Conservation (phyloP, 2,113 vertebrate species). For the Caretta caretta region DNA sequence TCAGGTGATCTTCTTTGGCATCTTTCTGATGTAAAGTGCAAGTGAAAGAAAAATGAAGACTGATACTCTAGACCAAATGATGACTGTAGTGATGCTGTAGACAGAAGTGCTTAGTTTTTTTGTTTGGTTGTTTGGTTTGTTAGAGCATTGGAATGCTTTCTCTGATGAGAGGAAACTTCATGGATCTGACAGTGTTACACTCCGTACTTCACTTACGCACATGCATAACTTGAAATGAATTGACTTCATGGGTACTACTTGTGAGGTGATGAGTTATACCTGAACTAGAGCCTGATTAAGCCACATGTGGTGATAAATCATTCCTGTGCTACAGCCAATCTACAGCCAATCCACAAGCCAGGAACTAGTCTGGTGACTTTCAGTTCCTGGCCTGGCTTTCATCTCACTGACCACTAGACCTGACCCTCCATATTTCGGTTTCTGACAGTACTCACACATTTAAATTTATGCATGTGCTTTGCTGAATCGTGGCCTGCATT, state of each 20-base stretch:
- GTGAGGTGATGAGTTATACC: not conserved
- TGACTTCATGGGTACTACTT: not conserved
- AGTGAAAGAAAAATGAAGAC: not conserved
- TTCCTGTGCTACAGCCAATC: not conserved
- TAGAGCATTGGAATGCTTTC: not conserved
- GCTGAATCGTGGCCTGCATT: not conserved
- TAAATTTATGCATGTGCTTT: not conserved
- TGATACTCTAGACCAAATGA: not conserved
- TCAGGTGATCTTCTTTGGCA: not conserved
- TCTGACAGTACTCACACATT: not conserved
- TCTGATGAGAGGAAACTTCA: not conserved
- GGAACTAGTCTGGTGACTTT: not conserved
- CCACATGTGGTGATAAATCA: not conserved
- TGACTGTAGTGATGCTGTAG: not conserved
- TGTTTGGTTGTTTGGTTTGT: not conserved
- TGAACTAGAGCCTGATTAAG: not conserved
- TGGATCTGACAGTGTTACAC: rapidly evolving
- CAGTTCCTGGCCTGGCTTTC: not conserved
- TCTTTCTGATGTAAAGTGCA: not conserved
- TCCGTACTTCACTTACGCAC: not conserved
- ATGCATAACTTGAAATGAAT: not conserved
- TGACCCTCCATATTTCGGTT: not conserved
- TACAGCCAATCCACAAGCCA: not conserved
- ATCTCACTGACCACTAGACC: not conserved
- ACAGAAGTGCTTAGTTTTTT: not conserved